Evolutionary conservation across 2,113 vertebrate species (phyloP).

Genomic region (Hydropotes inermis): DNA sequence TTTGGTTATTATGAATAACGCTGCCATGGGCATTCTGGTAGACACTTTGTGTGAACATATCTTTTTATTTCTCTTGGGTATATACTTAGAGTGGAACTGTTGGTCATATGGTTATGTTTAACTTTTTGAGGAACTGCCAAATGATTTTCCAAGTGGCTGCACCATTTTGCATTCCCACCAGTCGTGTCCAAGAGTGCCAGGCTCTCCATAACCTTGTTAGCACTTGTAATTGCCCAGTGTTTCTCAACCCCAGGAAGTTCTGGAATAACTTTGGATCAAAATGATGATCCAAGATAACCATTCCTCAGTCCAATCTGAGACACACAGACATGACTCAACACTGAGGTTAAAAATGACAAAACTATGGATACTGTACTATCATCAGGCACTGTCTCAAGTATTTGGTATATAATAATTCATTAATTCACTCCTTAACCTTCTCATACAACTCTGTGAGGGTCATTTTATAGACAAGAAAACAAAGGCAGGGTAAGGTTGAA

Average conservation of each 20-base stretch:
- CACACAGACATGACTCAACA: not conserved
- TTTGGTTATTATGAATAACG: not conserved
- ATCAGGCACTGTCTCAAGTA: not conserved
- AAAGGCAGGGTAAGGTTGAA: not conserved
- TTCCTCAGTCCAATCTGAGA: not conserved
- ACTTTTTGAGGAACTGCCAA: not conserved
- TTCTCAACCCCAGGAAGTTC: not conserved
- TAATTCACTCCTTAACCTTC: not conserved
- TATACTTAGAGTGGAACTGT: not conserved
- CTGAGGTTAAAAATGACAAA: not conserved
- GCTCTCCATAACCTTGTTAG: not conserved
- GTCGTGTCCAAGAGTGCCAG: not conserved
- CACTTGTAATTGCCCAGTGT: not conserved
- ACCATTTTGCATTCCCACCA: not conserved
- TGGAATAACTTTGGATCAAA: not conserved
- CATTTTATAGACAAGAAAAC: not conserved
- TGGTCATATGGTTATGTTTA: not conserved
- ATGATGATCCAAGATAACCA: not conserved
- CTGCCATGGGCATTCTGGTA: not conserved
- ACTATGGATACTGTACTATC: not conserved
- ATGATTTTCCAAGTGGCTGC: not conserved
- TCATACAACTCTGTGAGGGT: not conserved
- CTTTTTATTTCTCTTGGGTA: not conserved
- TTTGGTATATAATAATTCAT: not conserved
- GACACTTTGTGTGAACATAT: not conserved